Percentiles rank a stretch among this genome's conserved stretches.
Evolutionary conservation across 2,888 invertebrate genomes (phyloP).

Genomic region (Tiliacea citrago): DNA sequence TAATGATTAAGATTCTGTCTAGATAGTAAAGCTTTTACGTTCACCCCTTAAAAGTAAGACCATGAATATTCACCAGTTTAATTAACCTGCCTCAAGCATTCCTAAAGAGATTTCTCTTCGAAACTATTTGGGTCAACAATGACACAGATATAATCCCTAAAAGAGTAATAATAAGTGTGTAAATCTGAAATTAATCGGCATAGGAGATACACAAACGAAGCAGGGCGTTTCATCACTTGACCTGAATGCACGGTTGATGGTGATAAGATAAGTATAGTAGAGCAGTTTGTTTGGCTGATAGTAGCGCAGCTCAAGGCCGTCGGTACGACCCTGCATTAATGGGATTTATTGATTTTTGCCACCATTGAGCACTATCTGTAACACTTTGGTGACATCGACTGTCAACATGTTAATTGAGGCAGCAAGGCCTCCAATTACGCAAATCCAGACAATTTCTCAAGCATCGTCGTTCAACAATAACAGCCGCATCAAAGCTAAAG

Average conservation of each 20-base stretch:
- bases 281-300: conserved; percentile 74
- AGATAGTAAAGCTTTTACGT: conserved; percentile 56
- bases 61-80: conserved; percentile 64
- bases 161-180: conserved; percentile 43
- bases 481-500: neutral
- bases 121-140: conserved; percentile 57
- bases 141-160: conserved; percentile 48
- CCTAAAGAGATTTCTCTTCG: conserved; percentile 56
- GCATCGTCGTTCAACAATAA: too few relatives aligned
- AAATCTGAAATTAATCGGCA: conserved; percentile 59
- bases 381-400: conserved; percentile 1
- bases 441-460: conserved; percentile 5
- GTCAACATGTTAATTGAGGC: conserved; percentile 32
- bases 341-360: conserved; percentile 60
- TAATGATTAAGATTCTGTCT: conserved; percentile 54
- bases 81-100: conserved; percentile 56
- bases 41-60: conserved; percentile 63
- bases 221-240: conserved; percentile 76
- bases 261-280: conserved; percentile 72
- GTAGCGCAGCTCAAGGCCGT: conserved; percentile 66
- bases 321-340: conserved; percentile 64
- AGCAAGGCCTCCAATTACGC: conserved; percentile 38
- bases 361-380: conserved; percentile 38
- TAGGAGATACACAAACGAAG: conserved; percentile 51
- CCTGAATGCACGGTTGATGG: conserved; percentile 72